Evolutionary conservation across 1,140 invertebrate species (phyloP).

Genomic region (Holcopasites calliopsidis): DNA sequence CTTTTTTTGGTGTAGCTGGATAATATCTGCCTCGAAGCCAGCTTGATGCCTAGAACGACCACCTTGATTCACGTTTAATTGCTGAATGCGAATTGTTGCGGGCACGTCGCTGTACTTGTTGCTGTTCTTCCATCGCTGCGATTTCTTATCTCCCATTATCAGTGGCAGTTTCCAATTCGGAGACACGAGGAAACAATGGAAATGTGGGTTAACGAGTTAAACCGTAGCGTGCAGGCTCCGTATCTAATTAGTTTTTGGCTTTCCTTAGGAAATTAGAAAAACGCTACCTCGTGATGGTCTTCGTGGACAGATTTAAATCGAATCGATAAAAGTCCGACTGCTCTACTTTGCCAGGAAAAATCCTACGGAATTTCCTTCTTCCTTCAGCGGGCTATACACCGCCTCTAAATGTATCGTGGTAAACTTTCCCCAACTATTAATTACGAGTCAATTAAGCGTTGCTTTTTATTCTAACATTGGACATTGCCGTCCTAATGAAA

Average conservation of each 20-base stretch:
- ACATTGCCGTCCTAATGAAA: too few relatives aligned
- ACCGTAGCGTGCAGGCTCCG: not conserved
- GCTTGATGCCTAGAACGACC: slow-evolving; percentile 6
- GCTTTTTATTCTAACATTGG: too few relatives aligned
- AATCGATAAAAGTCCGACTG: slow-evolving; percentile 52
- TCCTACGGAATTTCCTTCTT: slow-evolving; percentile 31
- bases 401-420: not conserved
- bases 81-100: not conserved
- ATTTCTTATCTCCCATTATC: too few relatives aligned
- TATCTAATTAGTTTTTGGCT: not conserved
- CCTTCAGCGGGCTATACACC: too few relatives aligned
- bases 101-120: not conserved
- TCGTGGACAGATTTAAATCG: slow-evolving; percentile 50
- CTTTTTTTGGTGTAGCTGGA: slow-evolving; percentile 28
- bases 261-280: slow-evolving; percentile 33
- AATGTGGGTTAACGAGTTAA: not conserved
- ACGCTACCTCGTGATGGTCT: slow-evolving; percentile 39
- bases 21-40: slow-evolving; percentile 25
- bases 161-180: not conserved
- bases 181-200: not conserved
- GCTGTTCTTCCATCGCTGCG: not conserved
- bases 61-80: slow-evolving; percentile 11
- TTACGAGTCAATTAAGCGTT: too few relatives aligned
- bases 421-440: not conserved
- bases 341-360: slow-evolving; percentile 46